Evolutionary conservation across 2,113 vertebrate genomes (phyloP), one percentile per base, ranked within the genome.

Genomic region (Epinephelus moara): DNA sequence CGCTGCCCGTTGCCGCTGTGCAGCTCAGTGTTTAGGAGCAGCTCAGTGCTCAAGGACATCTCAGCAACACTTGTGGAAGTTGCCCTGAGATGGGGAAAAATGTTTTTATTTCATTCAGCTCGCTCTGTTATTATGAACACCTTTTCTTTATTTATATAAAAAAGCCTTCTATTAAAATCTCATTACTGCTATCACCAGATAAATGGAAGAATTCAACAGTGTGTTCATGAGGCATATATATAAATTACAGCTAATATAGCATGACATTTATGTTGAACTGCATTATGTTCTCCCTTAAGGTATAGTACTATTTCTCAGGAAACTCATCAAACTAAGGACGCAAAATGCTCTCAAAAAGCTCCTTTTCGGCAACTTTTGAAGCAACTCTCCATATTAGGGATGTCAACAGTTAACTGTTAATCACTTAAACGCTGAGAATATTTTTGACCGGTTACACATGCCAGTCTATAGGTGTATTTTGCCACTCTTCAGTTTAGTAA

Each of bases 1-100:
- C 57, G 23, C 56, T 0, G 60, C 63, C 61, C 33, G 56, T 40
- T 42, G 50, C 53, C 57, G 25, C 23, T 0, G n/a, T 19, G 55
- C 76, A 64, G 30, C 52, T 64, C 10, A 55, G 37, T 21, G 17
- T 63, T 55, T 18, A 17, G 42, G 23, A 61, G 37, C 23, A 66
- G 40, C 63, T 33, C 37, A 7, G 47, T 10, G 66, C 76, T 81
- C 75, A 85, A 78, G 82, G 79, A 70, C 75, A 69, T 53, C 56
- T 70, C n/a, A 52, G 33, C 37, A 19, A 42, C 23, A 45, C 62
- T 60, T 17, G 6, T 42, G 25, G 18, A 52, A 80, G 49, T 45
- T 4, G 3, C 6, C 17, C 25, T 37, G 19, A 60, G 7, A 14
- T 69, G 68, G 53, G 40, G 9, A 37, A 56, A n/a, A 4, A 12